Conservation (phyloP, 2,113 vertebrate genomes). For the Copsychus sechellarum region DNA sequence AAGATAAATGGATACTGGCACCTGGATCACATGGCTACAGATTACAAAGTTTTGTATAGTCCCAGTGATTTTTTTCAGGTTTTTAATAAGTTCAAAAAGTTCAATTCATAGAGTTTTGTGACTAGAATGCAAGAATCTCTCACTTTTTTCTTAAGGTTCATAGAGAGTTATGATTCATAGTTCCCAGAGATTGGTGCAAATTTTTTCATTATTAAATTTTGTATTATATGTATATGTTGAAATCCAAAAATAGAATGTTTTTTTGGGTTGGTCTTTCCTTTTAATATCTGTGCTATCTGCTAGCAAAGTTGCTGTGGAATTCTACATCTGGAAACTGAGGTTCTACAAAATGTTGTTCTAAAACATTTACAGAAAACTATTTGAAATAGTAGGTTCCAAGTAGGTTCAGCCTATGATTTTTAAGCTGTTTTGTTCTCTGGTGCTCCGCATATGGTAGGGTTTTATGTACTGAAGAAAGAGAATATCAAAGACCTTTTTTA, state of each 20-base stretch:
- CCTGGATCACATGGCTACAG: not conserved
- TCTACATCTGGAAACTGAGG: not conserved
- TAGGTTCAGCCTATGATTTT: not conserved
- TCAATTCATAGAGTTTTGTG: not conserved
- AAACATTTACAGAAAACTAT: not conserved
- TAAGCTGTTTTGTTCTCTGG: not conserved
- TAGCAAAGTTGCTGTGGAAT: not conserved
- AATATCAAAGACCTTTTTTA: not conserved
- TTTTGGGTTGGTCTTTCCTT: not conserved
- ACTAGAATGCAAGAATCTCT: not conserved
- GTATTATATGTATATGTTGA: not conserved
- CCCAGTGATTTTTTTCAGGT: not conserved
- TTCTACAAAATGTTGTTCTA: not conserved
- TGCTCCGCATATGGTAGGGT: not conserved
- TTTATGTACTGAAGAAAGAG: not conserved
- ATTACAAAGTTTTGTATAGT: not conserved
- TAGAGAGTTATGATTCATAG: not conserved
- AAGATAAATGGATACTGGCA: not conserved
- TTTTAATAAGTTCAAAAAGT: not conserved
- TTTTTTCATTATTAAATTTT: not conserved
- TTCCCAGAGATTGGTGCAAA: not conserved
- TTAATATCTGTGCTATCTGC: not conserved
- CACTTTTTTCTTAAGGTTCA: not conserved
- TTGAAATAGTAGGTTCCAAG: not conserved
- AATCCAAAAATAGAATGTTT: not conserved